Evolutionary conservation across 2,797 vertebrate genomes (phyloP), one percentile per base, ranked within the genome.

Genomic region (Rhinichthys osculus): DNA sequence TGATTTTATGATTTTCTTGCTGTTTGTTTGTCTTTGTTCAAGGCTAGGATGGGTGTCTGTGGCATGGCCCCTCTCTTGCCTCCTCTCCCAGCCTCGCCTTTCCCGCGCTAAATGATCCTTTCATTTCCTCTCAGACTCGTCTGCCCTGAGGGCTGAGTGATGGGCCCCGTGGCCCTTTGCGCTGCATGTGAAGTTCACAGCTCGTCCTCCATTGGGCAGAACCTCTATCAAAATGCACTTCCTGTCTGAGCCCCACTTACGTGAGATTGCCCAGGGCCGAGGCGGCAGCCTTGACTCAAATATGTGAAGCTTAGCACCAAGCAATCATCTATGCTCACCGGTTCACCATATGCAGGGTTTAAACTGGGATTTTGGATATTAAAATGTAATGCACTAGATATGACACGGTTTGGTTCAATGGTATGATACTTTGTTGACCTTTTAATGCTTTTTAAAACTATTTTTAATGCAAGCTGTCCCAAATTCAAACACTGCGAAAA

Each of bases 161-260:
- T 77, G 82, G 86, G 59, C 90, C 90, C 70, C 74, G 23, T 87
- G 89, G 90, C 91, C 92, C 85, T 33, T 78, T 23, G 33, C 91
- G 90, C 91, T 82, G 89, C 94, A 91, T 81, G 91, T 87, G 89
- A 92, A 95, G 94, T 95, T 96, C 95, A 94, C 95, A 94, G 94
- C 93, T 96, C 93, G 88, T 90, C 83, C 90, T 94, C 91, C 93
- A 92, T 94, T 92, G 93, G 94, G 91, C 90, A 93, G 95, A 96
- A 94, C 93, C 92, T 92, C 92, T 95, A 94, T 94, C 94, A 87
- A 92, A 96, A 95, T 93, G 93, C 91, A 90, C 91, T 96, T 97
- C 96, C 96, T 96, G 96, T 94, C 94, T 92, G 87, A 92, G 90
- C 90, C 88, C 86, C 91, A 79, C 78, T 96, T 94, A 94, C 92